A percentile compares a stretch with the other conserved stretches of the same genome.
Evolutionary conservation across 2,113 vertebrate genomes (phyloP).

Genomic region (Meles meles): DNA sequence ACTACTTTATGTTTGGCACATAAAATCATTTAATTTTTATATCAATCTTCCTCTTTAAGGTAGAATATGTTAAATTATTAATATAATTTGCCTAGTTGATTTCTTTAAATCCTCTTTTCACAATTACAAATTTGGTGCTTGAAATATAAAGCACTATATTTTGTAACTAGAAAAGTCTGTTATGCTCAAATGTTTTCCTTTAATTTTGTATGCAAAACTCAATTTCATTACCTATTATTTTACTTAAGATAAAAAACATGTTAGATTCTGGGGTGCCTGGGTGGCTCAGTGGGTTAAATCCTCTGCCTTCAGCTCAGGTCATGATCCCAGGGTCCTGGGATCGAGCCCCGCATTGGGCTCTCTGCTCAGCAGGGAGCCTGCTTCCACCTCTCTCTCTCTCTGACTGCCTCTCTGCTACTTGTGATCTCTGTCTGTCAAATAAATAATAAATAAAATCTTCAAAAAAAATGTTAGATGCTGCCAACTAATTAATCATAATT

Average conservation of each 20-base stretch:
- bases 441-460: no score
- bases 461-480: not conserved
- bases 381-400: no score
- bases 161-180: not conserved
- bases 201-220: not conserved
- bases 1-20: not conserved
- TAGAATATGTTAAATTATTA: conserved; percentile 22
- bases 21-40: conserved; percentile 12
- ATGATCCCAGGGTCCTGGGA: no score
- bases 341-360: no score
- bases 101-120: not conserved
- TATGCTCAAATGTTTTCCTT: not conserved
- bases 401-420: no score
- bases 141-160: not conserved
- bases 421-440: no score
- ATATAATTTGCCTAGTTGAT: not conserved
- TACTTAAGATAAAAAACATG: not conserved
- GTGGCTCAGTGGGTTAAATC: no score
- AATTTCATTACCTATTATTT: not conserved
- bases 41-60: not conserved
- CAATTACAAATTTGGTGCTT: not conserved
- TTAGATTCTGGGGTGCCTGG: not conserved
- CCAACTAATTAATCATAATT: not conserved
- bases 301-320: no score
- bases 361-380: no score